Evolutionary conservation across 2,113 vertebrate species (phyloP).

Genomic region (Myrmecobius fasciatus): DNA sequence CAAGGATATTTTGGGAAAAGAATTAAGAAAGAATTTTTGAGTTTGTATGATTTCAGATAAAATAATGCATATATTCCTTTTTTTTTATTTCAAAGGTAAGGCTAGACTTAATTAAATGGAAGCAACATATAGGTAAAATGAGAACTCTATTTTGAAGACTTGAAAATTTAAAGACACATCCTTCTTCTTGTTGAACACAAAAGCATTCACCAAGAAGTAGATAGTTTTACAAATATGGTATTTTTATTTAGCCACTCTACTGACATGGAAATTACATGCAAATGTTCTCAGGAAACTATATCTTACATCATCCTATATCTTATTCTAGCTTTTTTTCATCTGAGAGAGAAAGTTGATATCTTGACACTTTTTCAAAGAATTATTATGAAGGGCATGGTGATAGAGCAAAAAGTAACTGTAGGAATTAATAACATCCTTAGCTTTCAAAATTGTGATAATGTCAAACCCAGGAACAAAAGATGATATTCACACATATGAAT

Average conservation of each 20-base stretch:
- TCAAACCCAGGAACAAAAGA: neutral
- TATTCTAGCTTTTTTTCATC: slow-evolving; percentile 14
- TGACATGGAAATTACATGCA: slow-evolving; percentile 25
- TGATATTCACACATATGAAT: too few relatives aligned
- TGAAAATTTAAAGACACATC: slow-evolving; percentile 2
- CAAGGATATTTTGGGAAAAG: slow-evolving; percentile 7
- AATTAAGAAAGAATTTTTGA: slow-evolving; percentile 39
- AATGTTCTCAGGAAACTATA: neutral
- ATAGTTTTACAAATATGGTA: neutral
- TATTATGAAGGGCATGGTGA: slow-evolving; percentile 12
- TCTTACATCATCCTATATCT: neutral
- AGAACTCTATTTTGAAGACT: neutral
- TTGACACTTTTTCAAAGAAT: slow-evolving; percentile 40
- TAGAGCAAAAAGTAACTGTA: neutral
- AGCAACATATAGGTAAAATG: neutral
- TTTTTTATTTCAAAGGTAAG: slow-evolving; percentile 42
- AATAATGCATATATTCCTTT: slow-evolving; percentile 16
- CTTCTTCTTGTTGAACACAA: slow-evolving; percentile 13
- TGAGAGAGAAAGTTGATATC: slow-evolving; percentile 17
- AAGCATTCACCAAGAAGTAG: slow-evolving; percentile 18
- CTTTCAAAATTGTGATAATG: neutral
- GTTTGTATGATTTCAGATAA: slow-evolving; percentile 24
- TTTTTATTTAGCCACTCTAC: neutral
- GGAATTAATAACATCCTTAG: neutral
- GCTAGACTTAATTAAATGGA: slow-evolving; percentile 1